These are phyloP conservation scores for Zalophus californianus DNA, from an alignment of 2,797 vertebrate genomes.

Conservation along the genomic window DNA sequence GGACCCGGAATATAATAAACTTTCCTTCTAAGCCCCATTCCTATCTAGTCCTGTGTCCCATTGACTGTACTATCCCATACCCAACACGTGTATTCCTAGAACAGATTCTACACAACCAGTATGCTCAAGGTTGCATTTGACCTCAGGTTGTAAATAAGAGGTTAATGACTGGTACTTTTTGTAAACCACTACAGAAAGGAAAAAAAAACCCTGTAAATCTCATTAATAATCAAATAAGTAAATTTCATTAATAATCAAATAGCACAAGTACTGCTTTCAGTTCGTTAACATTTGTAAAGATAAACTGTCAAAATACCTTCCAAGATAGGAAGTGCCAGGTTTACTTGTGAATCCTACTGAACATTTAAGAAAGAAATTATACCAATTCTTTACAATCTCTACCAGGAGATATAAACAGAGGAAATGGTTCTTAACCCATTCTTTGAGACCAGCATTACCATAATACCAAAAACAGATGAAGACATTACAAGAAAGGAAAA, in stretches of 20 bases:
- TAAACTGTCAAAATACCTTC: background rate
- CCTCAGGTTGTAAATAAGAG: background rate
- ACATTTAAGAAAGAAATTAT: background rate
- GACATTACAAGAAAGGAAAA: no score
- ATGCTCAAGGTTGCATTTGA: background rate
- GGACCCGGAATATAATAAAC: background rate
- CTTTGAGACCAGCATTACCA: background rate
- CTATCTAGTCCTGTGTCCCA: background rate
- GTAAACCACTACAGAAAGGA: background rate
- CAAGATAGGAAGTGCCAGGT: background rate
- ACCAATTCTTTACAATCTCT: background rate
- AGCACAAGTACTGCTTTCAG: background rate
- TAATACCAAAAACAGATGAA: background rate
- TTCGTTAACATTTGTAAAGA: background rate
- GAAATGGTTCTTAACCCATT: no score
- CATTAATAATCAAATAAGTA: background rate
- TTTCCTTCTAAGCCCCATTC: background rate
- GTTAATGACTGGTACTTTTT: background rate
- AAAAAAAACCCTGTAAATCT: background rate
- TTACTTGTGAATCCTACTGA: background rate
- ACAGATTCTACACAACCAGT: background rate
- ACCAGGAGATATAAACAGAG: background rate
- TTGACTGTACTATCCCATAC: background rate
- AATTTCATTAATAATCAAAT: background rate
- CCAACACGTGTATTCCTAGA: background rate